Base-by-base conservation (phyloP, 2,888 invertebrate species). In the Microdon myrmicae region DNA sequence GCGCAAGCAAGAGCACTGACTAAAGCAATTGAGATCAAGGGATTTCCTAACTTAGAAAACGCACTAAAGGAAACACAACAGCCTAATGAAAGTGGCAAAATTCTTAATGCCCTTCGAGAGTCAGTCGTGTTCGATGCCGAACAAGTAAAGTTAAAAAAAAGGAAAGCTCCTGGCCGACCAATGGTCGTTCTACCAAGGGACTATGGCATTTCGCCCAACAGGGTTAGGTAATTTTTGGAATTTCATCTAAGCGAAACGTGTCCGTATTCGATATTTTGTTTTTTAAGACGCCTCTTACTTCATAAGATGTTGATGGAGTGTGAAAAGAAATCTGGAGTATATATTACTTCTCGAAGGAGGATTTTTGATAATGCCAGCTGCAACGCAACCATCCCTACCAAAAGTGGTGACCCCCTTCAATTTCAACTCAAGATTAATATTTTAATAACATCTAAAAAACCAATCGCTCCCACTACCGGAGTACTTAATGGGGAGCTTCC, bases 1-100 rank as follows among this genome's bases (percentile, higher is more conserved):
- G 76, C 83, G 1, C 94, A 95, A 81, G 92, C 92, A 0, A 87
- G 90, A 79, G 80, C 88, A n/a, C 79, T 95, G 4, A 90, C 91
- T 2, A 94, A 94, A 74, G 86, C 91, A 1, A 79, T 92, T 3
- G 82, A 85, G 54, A 79, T 86, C 67, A 79, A 85, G 28, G 83
- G 80, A 53, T 80, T 91, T 39, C 90, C 90, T 0, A 81, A 79
- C 67, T 80, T 89, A 45, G 81, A 85, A 72, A 82, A 84, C 47
- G 72, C 81, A 3, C 79, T 83, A 7, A 73, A 78, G 23, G 72
- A 84, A 39, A 61, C 75, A 4, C 80, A 85, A 66, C 79, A 85
- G 1, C 81, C 84, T 0, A 79, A 80, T 44, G 71, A 78, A 61
- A 73, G 85, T 48, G 84, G 88, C 76, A 81, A 82, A 71, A 84